Base-by-base conservation (phyloP, 2,888 invertebrate species). In the Dryomyza anilis region DNA sequence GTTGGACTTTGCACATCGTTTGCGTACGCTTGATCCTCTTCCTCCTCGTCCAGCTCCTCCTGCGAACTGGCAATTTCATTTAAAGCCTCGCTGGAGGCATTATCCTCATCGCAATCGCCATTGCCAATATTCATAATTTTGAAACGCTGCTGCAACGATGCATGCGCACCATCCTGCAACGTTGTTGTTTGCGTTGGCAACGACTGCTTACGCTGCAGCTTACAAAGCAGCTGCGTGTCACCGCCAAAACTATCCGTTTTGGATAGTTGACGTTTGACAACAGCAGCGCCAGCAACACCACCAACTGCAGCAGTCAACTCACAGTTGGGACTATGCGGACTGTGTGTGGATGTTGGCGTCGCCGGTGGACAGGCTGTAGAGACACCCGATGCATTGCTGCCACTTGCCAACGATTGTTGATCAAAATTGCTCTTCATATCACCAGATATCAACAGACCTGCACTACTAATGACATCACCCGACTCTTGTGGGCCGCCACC, bases 161-260 rank as follows among this genome's bases (percentile, higher is more conserved):
- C 29, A n/a, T 66, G 45, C n/a, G 48, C 66, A n/a, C n/a, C n/a
- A 29, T 66, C 69, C 36, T 65, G 71, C 33, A 23, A 72, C 67
- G 73, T 74, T 10, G 61, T 63, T 25, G 71, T 65, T 30, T 75
- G 66, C 21, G n/a, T n/a, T n/a, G n/a, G n/a, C n/a, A n/a, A n/a
- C n/a, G 77, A 76, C 66, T 78, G 74, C 63, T 86, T 82, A 76
- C 86, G 85, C 76, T 89, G 89, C 52, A 91, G 80, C 74, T 91
- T 91, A 72, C 90, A 89, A 33, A 91, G 82, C 36, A 93, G 89
- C 75, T 91, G 89, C 6, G 91, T 89, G 79, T 93, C 93, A n/a
- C 90, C 91, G 0, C 91, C 93, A 80, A 90, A 91, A 77, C 91
- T 92, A 75, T 91, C 90, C 0, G 90, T 90, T 68, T 89, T 84